phyloP scores from a whole-genome alignment of 2,888 invertebrate genomes.

The Papilio protenor region DNA sequence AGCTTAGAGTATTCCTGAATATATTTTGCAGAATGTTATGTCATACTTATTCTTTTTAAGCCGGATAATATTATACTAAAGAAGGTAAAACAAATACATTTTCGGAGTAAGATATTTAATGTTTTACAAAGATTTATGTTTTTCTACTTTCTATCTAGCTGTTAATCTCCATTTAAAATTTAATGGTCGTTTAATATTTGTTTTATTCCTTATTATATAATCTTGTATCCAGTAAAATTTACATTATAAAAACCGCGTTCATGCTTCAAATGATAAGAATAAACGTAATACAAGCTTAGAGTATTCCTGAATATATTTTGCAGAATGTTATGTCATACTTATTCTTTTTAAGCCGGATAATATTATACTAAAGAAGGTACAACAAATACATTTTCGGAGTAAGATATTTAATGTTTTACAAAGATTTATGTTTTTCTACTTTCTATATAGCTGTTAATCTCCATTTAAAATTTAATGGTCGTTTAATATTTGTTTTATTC shows the following conservation, averaged over 20 bases:
- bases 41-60: neutral
- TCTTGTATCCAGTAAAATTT: neutral
- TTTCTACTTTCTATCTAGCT: too few relatives aligned
- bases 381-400: conserved; percentile 7
- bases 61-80: conserved; percentile 21
- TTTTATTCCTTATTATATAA: neutral
- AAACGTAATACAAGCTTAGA: conserved; percentile 3
- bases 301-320: conserved; percentile 11
- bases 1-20: conserved; percentile 5
- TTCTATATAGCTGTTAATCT: too few relatives aligned
- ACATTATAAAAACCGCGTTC: neutral
- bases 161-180: too few relatives aligned
- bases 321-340: neutral
- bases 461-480: too few relatives aligned
- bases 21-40: neutral
- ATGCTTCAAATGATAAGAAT: conserved; percentile 15
- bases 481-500: neutral
- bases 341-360: conserved; percentile 9
- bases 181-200: neutral
- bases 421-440: too few relatives aligned
- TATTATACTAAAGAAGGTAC: conserved; percentile 12
- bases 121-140: too few relatives aligned
- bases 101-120: neutral
- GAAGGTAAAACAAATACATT: conserved; percentile 22
- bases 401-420: neutral